Evolutionary conservation across 2,888 invertebrate species (phyloP).

Genomic region (Ichneumoninae sp.): DNA sequence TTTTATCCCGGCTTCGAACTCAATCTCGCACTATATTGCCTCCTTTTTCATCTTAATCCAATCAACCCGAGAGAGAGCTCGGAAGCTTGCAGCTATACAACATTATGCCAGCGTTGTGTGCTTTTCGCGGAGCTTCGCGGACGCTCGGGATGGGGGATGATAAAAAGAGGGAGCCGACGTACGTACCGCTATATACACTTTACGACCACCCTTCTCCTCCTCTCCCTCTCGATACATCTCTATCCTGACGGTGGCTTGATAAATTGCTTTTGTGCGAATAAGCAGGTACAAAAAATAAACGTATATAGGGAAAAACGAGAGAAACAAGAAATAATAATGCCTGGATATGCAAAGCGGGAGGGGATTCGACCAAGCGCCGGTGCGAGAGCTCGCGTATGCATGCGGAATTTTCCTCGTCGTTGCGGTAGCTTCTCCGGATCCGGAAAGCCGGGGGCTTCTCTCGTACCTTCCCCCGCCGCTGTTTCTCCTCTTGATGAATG

Average conservation of each 20-base stretch:
- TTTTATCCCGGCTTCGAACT: constrained; percentile 48
- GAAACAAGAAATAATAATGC: constrained; percentile 27
- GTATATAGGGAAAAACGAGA: background rate
- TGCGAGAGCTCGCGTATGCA: background rate
- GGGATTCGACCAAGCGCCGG: background rate
- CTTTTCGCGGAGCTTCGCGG: constrained; percentile 25
- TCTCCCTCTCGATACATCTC: constrained; percentile 31
- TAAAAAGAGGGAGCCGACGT: constrained; percentile 17
- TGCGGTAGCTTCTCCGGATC: constrained; percentile 21
- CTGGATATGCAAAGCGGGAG: constrained; percentile 6
- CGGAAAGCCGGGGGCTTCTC: constrained; percentile 28
- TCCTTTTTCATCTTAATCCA: constrained; percentile 58
- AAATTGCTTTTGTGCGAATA: constrained; percentile 23
- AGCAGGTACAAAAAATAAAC: background rate
- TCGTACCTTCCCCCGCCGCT: background rate
- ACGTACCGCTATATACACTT: background rate
- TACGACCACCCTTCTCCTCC: background rate
- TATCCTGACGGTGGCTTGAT: constrained; percentile 37
- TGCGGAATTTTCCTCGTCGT: constrained; percentile 28
- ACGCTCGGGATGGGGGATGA: constrained; percentile 17
- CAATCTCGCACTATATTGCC: constrained; percentile 27
- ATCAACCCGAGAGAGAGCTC: constrained; percentile 53
- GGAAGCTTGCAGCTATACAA: constrained; percentile 35
- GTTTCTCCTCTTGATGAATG: constrained; percentile 50
- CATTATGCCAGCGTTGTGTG: constrained; percentile 20